phyloP scores from a whole-genome alignment of 1,140 invertebrate species.

The Phocides pigmalion region DNA sequence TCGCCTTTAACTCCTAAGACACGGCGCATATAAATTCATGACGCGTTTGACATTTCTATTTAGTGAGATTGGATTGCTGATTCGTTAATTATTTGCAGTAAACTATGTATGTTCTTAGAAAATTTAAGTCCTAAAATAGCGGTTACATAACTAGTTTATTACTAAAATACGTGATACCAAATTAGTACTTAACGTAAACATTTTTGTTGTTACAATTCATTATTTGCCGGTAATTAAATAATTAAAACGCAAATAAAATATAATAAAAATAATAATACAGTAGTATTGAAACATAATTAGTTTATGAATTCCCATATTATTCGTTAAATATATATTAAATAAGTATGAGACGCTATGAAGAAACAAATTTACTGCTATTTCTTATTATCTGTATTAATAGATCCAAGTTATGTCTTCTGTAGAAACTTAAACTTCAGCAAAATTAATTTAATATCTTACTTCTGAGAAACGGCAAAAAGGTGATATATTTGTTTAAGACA shows the following conservation, averaged over 20 bases:
- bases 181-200: too few relatives aligned
- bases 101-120: not conserved
- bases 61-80: not conserved
- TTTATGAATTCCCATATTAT: too few relatives aligned
- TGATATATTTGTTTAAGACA: not conserved
- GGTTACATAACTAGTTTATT: not conserved
- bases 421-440: not conserved
- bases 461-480: not conserved
- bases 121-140: not conserved
- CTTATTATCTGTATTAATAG: not conserved
- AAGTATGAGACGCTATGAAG: too few relatives aligned
- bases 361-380: too few relatives aligned
- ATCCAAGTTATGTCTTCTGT: not conserved
- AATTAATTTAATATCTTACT: not conserved
- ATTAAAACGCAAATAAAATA: too few relatives aligned
- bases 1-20: not conserved
- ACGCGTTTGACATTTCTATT: conserved; percentile 6
- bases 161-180: not conserved
- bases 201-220: too few relatives aligned
- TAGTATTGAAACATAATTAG: too few relatives aligned
- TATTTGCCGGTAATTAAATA: too few relatives aligned
- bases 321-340: too few relatives aligned
- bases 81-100: not conserved
- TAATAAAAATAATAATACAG: too few relatives aligned
- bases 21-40: conserved; percentile 5